Conservation (phyloP, 2,113 vertebrate species). For the Pithys albifrons region DNA sequence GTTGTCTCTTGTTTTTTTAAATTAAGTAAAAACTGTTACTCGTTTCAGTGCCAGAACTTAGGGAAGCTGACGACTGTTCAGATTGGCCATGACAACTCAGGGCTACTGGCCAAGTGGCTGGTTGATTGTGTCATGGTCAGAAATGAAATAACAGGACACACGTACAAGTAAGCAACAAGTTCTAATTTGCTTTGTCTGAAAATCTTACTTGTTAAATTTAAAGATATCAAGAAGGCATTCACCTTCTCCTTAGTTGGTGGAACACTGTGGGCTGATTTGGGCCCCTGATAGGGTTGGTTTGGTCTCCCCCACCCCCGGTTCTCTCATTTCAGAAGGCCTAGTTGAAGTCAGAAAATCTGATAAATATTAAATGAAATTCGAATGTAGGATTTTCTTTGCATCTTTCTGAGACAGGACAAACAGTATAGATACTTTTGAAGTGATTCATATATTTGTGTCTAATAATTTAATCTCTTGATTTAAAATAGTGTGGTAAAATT, state of each 20-base stretch:
- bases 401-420: not conserved
- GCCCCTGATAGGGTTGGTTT: not conserved
- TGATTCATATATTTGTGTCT: not conserved
- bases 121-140: constrained; percentile 98
- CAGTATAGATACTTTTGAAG: not conserved
- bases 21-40: constrained; percentile 60
- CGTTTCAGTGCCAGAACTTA: constrained; percentile 92
- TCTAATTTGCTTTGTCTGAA: not conserved
- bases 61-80: constrained; percentile 95
- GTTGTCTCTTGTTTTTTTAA: not conserved
- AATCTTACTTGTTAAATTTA: not conserved
- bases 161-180: constrained; percentile 88
- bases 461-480: not conserved
- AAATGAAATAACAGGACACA: constrained; percentile 97
- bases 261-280: not conserved
- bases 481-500: not conserved
- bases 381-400: not conserved
- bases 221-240: not conserved
- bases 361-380: not conserved
- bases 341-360: not conserved
- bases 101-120: constrained; percentile 95
- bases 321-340: not conserved
- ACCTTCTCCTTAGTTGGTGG: not conserved
- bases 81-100: constrained; percentile 96
- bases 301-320: not conserved